Base-by-base conservation (phyloP, 2,113 vertebrate species). In the Strix aluco region DNA sequence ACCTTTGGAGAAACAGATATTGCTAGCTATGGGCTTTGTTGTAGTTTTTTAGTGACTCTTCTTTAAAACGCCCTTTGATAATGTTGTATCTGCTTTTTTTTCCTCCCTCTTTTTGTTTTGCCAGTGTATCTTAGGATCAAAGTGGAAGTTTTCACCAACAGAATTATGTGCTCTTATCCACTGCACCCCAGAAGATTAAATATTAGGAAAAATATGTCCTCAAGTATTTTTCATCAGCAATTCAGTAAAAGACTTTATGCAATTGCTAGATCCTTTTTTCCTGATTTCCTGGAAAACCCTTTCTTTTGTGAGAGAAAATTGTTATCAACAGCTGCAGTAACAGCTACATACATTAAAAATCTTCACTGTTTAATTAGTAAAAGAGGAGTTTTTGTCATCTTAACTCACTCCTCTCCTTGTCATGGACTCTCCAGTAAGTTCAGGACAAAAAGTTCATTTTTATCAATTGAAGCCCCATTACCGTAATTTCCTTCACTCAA, bases 71-170 rank as follows among this genome's bases (percentile, higher is more conserved):
- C 21, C 42, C 9, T 65, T 30, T 44, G 30, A 52, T 19, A 6
- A 81, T 65, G n/a, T 4, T 42, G 1, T 8, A 69, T 16, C 15
- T 0, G 1, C 9, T 72, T 49, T 3, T 30, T 59, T 32, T 58
- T 34, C 17, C 32, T 22, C 42, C 9, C 9, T 54, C 19, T 29
- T 47, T 72, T 47, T 80, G 8, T 69, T 86, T 82, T 63, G 25
- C 21, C 30, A 34, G 13, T 47, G 0, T 18, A 52, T 13, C 40
- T 72, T 55, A 20, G 29, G 44, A 75, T 42, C 38, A 52, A 82
- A 79, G 18, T 19, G 6, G 42, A 81, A 59, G 10, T 55, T 94
- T 58, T 66, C 42, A 44, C 19, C 20, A 72, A n/a, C 4, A 86
- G 13, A 51, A 81, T 13, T 69, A 32, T n/a, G 36, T 27, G 49